Conservation (phyloP, 2,888 invertebrate species). For the Conops quadrifasciatus region DNA sequence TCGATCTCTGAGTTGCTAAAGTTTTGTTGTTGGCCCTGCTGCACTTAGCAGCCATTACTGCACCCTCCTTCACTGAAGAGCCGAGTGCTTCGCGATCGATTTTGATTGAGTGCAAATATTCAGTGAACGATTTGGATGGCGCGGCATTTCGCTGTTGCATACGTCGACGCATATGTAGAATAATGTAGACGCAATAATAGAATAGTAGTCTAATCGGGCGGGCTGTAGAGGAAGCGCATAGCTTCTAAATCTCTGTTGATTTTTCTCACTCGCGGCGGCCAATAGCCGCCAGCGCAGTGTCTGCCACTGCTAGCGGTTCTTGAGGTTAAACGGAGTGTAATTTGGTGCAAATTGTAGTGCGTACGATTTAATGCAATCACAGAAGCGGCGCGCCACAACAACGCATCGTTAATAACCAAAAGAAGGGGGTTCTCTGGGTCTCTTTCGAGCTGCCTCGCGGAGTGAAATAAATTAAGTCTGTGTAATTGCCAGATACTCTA, state of each 20-base stretch:
- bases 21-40: background rate
- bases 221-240: too few species aligned
- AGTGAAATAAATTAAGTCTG: slow-evolving; percentile 1
- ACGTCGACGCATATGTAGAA: background rate
- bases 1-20: slow-evolving; percentile 13
- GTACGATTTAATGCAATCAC: too few species aligned
- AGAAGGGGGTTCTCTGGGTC: background rate
- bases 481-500: slow-evolving; percentile 8
- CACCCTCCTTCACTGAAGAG: background rate
- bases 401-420: background rate
- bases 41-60: background rate
- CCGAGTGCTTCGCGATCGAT: slow-evolving; percentile 17
- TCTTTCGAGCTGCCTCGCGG: background rate
- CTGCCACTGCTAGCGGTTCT: slow-evolving; percentile 20
- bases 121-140: slow-evolving; percentile 24
- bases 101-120: slow-evolving; percentile 30
- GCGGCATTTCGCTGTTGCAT: background rate
- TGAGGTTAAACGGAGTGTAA: slow-evolving; percentile 41
- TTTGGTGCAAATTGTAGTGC: slow-evolving; percentile 30
- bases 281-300: background rate
- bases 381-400: too few species aligned
- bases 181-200: background rate
- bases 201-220: background rate
- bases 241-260: too few species aligned
- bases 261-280: too few species aligned